These are phyloP conservation scores for Trinorchestia longiramus DNA, from an alignment of 1,140 invertebrate genomes.

Conservation along the genomic window DNA sequence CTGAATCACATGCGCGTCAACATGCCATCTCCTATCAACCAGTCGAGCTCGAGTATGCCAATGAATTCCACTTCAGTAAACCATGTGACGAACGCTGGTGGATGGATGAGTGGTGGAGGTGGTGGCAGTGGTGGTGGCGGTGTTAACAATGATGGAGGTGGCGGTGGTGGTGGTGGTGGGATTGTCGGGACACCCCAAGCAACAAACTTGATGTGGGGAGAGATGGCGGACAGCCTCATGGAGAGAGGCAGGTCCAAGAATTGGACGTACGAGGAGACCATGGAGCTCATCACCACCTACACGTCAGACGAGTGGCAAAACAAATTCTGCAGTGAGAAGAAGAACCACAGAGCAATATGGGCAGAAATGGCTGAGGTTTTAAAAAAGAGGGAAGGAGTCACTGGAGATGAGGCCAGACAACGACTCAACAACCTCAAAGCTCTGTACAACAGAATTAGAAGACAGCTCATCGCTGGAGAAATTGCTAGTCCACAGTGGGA, in stretches of 20 bases:
- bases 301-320: constrained; percentile 66
- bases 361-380: constrained; percentile 62
- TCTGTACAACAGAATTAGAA: constrained; percentile 65
- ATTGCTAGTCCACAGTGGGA: constrained; percentile 66
- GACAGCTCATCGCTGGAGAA: constrained; percentile 65
- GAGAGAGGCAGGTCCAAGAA: constrained; percentile 65
- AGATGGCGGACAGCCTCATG: constrained; percentile 62
- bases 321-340: constrained; percentile 66
- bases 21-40: constrained; percentile 49
- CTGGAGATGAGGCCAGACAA: constrained; percentile 66
- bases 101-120: constrained; percentile 34
- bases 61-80: constrained; percentile 46
- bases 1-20: constrained; percentile 61
- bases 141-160: constrained; percentile 48
- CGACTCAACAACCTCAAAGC: constrained; percentile 66
- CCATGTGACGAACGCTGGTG: constrained; percentile 48
- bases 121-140: background rate
- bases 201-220: constrained; percentile 60
- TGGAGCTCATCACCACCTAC: constrained; percentile 65
- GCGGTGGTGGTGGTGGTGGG: constrained; percentile 56
- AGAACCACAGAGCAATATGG: constrained; percentile 67
- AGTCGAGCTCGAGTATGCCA: constrained; percentile 42
- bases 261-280: constrained; percentile 66
- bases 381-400: constrained; percentile 63
- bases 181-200: constrained; percentile 51